A percentile compares a stretch with the other conserved stretches of the same genome.
Conservation (phyloP, 2,888 invertebrate genomes). For the Parnassius smintheus region DNA sequence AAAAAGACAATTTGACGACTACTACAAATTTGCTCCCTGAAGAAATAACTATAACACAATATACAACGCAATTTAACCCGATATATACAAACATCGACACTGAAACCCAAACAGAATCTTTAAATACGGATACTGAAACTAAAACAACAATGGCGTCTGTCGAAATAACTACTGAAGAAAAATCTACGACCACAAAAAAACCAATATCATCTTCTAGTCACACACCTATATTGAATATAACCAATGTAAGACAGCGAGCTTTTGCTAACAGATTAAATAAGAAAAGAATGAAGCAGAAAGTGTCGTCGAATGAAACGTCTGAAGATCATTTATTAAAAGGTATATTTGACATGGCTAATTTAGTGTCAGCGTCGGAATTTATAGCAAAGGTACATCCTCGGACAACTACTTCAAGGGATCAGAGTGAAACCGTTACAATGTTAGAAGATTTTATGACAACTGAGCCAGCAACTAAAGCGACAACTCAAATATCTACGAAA, state of each 20-base stretch:
- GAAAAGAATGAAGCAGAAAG: constrained; percentile 62
- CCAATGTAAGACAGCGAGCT: constrained; percentile 56
- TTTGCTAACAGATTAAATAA: constrained; percentile 62
- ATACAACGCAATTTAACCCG: constrained; percentile 3
- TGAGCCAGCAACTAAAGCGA: constrained; percentile 42
- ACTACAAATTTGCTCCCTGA: constrained; percentile 8
- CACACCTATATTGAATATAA: constrained; percentile 45
- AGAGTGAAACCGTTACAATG: constrained; percentile 48
- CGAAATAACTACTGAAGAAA: constrained; percentile 34
- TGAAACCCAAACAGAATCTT: constrained; percentile 31
- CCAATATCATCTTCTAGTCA: constrained; percentile 38
- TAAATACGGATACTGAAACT: constrained; percentile 29
- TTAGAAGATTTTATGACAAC: constrained; percentile 56
- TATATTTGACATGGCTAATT: constrained; percentile 57
- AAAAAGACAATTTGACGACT: constrained; percentile 28
- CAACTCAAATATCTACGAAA: constrained; percentile 36
- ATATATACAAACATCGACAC: constrained; percentile 23
- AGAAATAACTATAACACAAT: constrained; percentile 10
- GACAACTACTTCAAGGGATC: constrained; percentile 38
- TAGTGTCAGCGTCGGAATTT: constrained; percentile 69
- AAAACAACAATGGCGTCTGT: constrained; percentile 37
- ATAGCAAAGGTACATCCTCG: constrained; percentile 58
- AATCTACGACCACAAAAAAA: constrained; percentile 39
- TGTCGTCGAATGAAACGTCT: constrained; percentile 60
- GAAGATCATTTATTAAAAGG: constrained; percentile 56